Evolutionary conservation across 2,888 invertebrate species (phyloP).

Genomic region (Oligia fasciuncula): DNA sequence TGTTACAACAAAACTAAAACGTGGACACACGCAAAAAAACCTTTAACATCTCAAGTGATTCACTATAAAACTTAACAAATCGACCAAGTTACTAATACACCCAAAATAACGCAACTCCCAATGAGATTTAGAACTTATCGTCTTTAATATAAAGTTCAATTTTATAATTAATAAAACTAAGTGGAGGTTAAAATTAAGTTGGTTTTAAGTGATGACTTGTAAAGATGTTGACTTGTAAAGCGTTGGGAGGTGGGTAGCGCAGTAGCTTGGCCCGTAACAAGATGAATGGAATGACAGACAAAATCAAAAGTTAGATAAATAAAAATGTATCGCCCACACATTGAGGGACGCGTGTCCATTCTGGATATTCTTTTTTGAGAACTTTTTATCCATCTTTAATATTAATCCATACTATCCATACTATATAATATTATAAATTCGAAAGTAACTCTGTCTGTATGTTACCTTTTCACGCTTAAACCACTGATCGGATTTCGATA

Average conservation of each 20-base stretch:
- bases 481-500: too few species aligned
- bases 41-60: conserved; percentile 80
- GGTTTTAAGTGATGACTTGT: conserved; percentile 74
- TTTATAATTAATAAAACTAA: conserved; percentile 42
- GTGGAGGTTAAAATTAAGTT: conserved; percentile 43
- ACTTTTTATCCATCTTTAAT: neutral
- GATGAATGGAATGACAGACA: conserved; percentile 81
- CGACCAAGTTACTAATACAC: conserved; percentile 51
- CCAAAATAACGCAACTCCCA: conserved; percentile 2
- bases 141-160: conserved; percentile 68
- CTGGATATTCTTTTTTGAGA: neutral
- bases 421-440: too few species aligned
- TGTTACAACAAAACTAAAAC: conserved; percentile 77
- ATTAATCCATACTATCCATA: neutral
- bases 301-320: conserved; percentile 78
- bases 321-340: conserved; percentile 83
- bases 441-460: too few species aligned
- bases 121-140: conserved; percentile 49
- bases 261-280: conserved; percentile 82
- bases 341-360: conserved; percentile 69
- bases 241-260: conserved; percentile 79
- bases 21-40: conserved; percentile 70
- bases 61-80: conserved; percentile 78
- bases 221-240: conserved; percentile 73
- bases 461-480: too few species aligned